A percentile compares a stretch with the other conserved stretches of the same genome.
phyloP scores from a whole-genome alignment of 2,797 vertebrate genomes.

The Acipenser ruthenus region DNA sequence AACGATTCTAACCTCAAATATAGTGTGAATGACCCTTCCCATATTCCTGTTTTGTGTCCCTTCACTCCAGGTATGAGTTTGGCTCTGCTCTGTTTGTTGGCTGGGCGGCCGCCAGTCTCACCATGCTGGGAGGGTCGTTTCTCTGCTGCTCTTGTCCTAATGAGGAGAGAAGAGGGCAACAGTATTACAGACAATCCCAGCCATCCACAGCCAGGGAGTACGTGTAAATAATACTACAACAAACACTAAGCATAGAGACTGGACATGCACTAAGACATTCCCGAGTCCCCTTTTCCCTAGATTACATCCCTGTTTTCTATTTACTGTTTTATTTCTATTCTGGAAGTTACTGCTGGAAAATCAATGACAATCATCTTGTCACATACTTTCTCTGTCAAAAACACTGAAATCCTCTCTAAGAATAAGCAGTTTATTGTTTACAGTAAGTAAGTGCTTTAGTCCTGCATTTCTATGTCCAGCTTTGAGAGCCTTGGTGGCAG shows the following conservation, averaged over 20 bases:
- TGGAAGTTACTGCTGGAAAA: not conserved
- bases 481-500: too few species aligned
- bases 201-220: conserved; percentile 85
- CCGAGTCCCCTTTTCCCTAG: conserved; percentile 31
- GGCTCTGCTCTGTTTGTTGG: conserved; percentile 89
- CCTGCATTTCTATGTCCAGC: too few species aligned
- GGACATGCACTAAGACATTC: conserved; percentile 29
- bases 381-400: too few species aligned
- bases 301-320: conserved; percentile 23
- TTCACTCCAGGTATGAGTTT: conserved; percentile 79
- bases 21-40: too few species aligned
- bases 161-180: conserved; percentile 71
- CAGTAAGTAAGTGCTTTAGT: too few species aligned
- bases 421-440: too few species aligned
- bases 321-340: conserved; percentile 18
- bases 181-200: conserved; percentile 82
- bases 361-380: too few species aligned
- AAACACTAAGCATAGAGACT: conserved; percentile 41
- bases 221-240: conserved; percentile 65
- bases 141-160: conserved; percentile 89
- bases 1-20: too few species aligned
- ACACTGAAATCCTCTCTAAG: too few species aligned
- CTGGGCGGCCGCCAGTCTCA: conserved; percentile 84
- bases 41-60: not conserved
- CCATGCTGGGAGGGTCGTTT: conserved; percentile 80